These are phyloP conservation scores for Diplodus puntazzo DNA, from an alignment of 2,797 vertebrate genomes.

Conservation along the genomic window DNA sequence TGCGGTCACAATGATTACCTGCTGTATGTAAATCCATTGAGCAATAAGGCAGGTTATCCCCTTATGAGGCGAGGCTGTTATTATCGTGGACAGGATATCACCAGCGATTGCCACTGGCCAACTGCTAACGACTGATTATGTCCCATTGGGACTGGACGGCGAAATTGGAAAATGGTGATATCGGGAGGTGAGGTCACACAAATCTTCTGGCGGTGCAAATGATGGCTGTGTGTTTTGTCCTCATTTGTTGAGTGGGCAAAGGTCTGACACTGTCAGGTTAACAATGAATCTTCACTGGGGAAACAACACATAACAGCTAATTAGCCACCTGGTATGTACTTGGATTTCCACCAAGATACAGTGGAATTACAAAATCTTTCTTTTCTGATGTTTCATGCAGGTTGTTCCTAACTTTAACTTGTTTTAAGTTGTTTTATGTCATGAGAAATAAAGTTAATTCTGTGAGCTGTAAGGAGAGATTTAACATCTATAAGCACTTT, in stretches of 20 bases:
- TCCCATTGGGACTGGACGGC: conserved; percentile 55
- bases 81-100: conserved; percentile 67
- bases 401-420: conserved; percentile 13
- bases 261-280: conserved; percentile 51
- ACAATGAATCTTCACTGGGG: conserved; percentile 39
- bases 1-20: conserved; percentile 72
- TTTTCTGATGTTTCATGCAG: conserved; percentile 5
- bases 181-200: conserved; percentile 36
- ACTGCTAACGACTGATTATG: conserved; percentile 70
- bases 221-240: conserved; percentile 44
- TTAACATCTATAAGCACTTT: conserved; percentile 12
- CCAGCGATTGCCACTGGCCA: conserved; percentile 66
- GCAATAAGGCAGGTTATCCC: conserved; percentile 78
- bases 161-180: conserved; percentile 71
- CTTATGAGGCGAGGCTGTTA: conserved; percentile 62
- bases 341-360: conserved; percentile 30
- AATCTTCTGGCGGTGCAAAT: conserved; percentile 48
- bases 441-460: not conserved
- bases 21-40: conserved; percentile 81
- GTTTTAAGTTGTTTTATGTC: not conserved
- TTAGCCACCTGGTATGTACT: conserved; percentile 27
- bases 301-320: conserved; percentile 44
- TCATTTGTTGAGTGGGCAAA: conserved; percentile 49
- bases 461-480: not conserved
- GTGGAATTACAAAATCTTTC: conserved; percentile 17